Conservation (phyloP, 2,888 invertebrate genomes). For the Dasysyrphus tricinctus region DNA sequence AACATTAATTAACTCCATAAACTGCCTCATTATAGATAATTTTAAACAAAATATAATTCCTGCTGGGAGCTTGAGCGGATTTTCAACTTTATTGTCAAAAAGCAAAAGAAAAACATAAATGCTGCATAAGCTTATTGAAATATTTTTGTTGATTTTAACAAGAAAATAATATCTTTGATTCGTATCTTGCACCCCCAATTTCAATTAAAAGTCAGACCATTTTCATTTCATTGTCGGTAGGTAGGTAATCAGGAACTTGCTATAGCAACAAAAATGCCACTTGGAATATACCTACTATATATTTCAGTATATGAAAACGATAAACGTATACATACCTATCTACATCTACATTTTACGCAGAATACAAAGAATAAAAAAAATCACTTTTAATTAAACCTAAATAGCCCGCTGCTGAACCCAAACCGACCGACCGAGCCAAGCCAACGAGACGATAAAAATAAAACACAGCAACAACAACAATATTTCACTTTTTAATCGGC, state of each 20-base stretch:
- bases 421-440: neutral
- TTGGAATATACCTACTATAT: constrained; percentile 20
- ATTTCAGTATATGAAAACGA: neutral
- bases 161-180: constrained; percentile 10
- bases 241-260: neutral
- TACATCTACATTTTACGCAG: neutral
- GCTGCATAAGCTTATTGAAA: constrained; percentile 21
- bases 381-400: constrained; percentile 72
- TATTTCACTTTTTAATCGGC: constrained; percentile 76
- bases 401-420: constrained; percentile 34
- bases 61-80: neutral
- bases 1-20: neutral
- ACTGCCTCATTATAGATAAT: neutral
- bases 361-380: constrained; percentile 50
- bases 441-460: constrained; percentile 12
- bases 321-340: neutral
- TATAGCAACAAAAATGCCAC: constrained; percentile 44
- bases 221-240: neutral
- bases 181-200: constrained; percentile 1
- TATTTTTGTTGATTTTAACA: constrained; percentile 9
- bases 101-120: neutral
- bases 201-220: constrained; percentile 30
- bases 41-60: neutral
- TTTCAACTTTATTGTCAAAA: constrained; percentile 10
- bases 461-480: constrained; percentile 53